A percentile compares a stretch with the other conserved stretches of the same genome.
phyloP scores from a whole-genome alignment of 2,888 invertebrate genomes.

The Scrobipalpa atriplicella region DNA sequence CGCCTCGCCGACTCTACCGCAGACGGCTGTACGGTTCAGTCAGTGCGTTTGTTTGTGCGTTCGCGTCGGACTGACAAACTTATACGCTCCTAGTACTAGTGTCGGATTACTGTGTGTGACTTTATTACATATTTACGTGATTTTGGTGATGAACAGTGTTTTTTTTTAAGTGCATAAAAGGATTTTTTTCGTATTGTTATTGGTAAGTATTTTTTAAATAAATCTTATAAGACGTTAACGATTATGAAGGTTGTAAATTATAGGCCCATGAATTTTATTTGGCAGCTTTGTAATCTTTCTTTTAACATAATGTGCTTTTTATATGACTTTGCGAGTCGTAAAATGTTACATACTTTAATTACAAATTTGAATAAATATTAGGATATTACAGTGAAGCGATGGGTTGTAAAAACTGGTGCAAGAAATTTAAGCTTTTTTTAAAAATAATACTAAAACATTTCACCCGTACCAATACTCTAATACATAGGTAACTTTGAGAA shows the following conservation, averaged over 20 bases:
- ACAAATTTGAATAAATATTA: too few relatives aligned
- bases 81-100: constrained; percentile 2
- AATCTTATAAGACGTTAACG: background rate
- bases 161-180: constrained; percentile 23
- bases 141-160: constrained; percentile 12
- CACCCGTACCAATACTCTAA: too few relatives aligned
- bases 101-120: constrained; percentile 18
- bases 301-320: background rate
- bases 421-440: too few relatives aligned
- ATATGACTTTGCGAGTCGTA: background rate
- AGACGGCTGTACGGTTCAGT: background rate
- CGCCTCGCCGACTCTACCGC: constrained; percentile 32
- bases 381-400: too few relatives aligned
- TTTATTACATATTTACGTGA: background rate
- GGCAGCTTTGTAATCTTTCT: background rate
- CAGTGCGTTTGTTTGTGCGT: background rate
- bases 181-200: constrained; percentile 26
- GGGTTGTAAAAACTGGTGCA: too few relatives aligned
- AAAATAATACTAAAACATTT: too few relatives aligned
- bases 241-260: background rate
- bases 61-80: background rate
- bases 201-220: constrained; percentile 36
- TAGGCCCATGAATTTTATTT: too few relatives aligned
- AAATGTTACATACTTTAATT: too few relatives aligned
- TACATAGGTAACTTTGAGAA: too few relatives aligned